These are phyloP conservation scores for Scaptodrosophila lebanonensis DNA, from an alignment of 1,140 invertebrate species.

Conservation along the genomic window DNA sequence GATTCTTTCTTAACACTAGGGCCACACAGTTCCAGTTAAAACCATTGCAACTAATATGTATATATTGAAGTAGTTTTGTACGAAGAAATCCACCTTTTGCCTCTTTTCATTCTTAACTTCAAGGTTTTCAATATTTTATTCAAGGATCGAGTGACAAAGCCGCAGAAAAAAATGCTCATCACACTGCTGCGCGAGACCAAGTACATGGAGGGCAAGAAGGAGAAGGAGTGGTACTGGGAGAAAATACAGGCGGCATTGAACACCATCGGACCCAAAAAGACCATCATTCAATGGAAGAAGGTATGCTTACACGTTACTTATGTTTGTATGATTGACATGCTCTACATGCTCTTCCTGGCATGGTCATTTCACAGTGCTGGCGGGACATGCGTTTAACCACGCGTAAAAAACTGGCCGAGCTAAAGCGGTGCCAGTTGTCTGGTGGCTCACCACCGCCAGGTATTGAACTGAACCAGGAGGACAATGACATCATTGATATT, in stretches of 20 bases:
- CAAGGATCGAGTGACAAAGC: constrained; percentile 75
- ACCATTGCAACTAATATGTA: too few relatives aligned
- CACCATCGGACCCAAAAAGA: constrained; percentile 73
- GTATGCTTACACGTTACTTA: constrained; percentile 20
- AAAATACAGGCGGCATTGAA: constrained; percentile 73
- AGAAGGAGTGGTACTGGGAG: constrained; percentile 76
- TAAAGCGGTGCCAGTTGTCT: constrained; percentile 69
- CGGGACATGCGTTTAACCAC: constrained; percentile 73
- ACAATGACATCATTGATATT: constrained; percentile 74
- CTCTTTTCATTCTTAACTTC: constrained; percentile 15
- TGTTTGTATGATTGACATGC: too few relatives aligned
- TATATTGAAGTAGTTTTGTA: constrained; percentile 18
- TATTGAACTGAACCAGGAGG: constrained; percentile 71
- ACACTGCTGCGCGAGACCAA: constrained; percentile 72
- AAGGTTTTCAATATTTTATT: constrained; percentile 41
- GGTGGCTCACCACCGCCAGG: constrained; percentile 70
- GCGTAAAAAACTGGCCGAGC: constrained; percentile 66
- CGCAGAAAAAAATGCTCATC: constrained; percentile 75
- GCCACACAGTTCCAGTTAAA: too few relatives aligned
- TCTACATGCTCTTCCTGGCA: too few relatives aligned
- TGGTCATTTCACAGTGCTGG: constrained; percentile 60
- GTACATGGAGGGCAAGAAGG: constrained; percentile 75
- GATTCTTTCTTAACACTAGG: too few relatives aligned
- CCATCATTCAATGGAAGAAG: constrained; percentile 76
- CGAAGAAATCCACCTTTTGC: constrained; percentile 1